Evolutionary conservation across 2,888 invertebrate species (phyloP), one percentile per base, ranked within the genome.

Genomic region (Phyllotreta cruciferae): DNA sequence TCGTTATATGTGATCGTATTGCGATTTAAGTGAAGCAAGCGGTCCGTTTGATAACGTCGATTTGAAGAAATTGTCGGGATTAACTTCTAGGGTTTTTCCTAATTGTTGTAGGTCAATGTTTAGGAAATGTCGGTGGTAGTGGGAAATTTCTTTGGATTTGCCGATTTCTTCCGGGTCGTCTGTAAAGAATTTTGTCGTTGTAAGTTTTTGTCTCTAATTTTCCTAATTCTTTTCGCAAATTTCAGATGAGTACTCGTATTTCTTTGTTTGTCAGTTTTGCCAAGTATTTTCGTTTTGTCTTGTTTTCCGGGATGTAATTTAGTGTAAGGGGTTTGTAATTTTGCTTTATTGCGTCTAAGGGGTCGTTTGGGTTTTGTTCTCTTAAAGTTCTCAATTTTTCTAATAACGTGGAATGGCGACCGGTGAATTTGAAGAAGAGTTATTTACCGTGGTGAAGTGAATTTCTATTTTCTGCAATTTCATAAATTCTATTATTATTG

Each of bases 401-500:
- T 9, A 36, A 39, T 41, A 54, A 54, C 1, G 54, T 54, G 7
- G 37, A 41, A 9, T 13, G 45, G 37, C 44, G 1, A 44, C 56
- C 7, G 37, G 38, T 5, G 55, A 55, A 13, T 55, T 55, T 6
- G 55, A 47, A 49, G 53, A 52, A 34, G 53, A 44, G 13, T 61
- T 55, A 10, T 52, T 39, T 50, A n/a, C 6, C 11, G 60, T 50
- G 13, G 24, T 42, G 4, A 42, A 42, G 42, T 42, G 42, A 3
- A 42, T 42, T 11, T 55, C 54, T 10, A 45, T 42, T 42, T 42
- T 42, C 5, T 42, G 42, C 5, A 42, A 9, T 42, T 42, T 42
- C 4, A n/a, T n/a, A n/a, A n/a, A n/a, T n/a, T n/a, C n/a, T n/a
- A n/a, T n/a, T n/a, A n/a, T n/a, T n/a, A n/a, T n/a, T n/a, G n/a